Percentiles rank a stretch among this genome's conserved stretches.
phyloP scores from a whole-genome alignment of 2,797 vertebrate genomes.

The Malacoraja senta region DNA sequence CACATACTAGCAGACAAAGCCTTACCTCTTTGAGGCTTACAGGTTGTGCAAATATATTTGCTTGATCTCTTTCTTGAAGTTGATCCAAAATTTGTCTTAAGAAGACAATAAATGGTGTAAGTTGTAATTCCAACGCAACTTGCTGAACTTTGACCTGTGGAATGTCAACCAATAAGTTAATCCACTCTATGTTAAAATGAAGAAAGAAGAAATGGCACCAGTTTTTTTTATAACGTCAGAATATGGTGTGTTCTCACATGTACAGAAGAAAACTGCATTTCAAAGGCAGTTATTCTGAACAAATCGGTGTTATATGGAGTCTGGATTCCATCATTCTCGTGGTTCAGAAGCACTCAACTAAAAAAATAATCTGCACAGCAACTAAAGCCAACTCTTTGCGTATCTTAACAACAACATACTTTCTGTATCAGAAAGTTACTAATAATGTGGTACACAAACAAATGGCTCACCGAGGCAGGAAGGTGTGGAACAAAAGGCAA shows the following conservation, averaged over 20 bases:
- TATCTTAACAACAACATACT: background rate
- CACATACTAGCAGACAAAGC: background rate
- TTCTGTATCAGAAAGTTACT: background rate
- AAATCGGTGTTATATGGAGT: background rate
- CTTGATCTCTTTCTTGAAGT: conserved; percentile 86
- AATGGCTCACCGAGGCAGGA: background rate
- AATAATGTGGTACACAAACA: background rate
- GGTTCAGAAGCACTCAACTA: background rate
- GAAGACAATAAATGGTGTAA: conserved; percentile 81
- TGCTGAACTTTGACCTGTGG: conserved; percentile 85
- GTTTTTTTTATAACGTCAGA: background rate
- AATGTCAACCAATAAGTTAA: background rate
- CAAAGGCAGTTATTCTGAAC: background rate
- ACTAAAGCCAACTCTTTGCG: background rate
- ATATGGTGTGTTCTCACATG: background rate
- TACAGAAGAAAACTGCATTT: background rate
- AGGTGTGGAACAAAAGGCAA: background rate
- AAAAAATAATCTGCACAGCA: background rate
- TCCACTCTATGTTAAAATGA: background rate
- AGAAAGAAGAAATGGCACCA: too few species aligned
- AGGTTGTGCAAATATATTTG: conserved; percentile 84
- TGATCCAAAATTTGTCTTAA: conserved; percentile 84
- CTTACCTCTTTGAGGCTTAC: conserved; percentile 84
- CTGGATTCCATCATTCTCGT: background rate
- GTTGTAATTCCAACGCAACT: conserved; percentile 80